Conservation (phyloP, 2,113 vertebrate genomes). For the Leptodactylus fuscus region DNA sequence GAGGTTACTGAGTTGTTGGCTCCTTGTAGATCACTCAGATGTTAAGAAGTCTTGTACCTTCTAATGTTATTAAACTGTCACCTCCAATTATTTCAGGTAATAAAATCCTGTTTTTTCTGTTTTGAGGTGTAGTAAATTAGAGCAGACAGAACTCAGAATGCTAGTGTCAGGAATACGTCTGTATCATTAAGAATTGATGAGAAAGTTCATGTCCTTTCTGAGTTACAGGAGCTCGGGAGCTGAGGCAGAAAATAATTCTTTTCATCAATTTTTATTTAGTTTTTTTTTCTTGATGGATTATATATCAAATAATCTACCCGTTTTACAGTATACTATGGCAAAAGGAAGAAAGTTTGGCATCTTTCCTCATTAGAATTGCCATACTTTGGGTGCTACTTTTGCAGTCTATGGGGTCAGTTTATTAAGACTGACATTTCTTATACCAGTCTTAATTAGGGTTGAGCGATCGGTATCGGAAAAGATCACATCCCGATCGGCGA, state of each 20-base stretch:
- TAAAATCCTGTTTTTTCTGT: background rate
- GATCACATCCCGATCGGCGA: no score
- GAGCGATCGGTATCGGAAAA: no score
- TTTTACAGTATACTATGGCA: background rate
- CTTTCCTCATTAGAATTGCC: no score
- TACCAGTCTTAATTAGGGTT: no score
- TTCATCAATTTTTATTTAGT: background rate
- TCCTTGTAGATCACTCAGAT: background rate
- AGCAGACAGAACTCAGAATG: slow-evolving; percentile 18
- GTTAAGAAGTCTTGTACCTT: background rate
- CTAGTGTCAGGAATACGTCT: background rate
- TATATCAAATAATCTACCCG: background rate
- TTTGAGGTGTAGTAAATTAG: background rate
- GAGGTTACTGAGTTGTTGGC: no score
- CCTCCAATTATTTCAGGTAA: background rate
- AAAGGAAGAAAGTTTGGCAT: background rate
- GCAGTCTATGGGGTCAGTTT: no score
- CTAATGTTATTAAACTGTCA: background rate
- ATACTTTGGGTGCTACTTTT: no score
- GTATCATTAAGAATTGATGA: slow-evolving; percentile 16
- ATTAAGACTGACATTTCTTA: no score
- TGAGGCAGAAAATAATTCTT: background rate
- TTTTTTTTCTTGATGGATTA: slow-evolving; percentile 10
- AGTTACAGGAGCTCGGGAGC: background rate
- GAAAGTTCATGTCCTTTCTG: slow-evolving; percentile 21